Percentiles rank a stretch among this genome's conserved stretches.
Conservation (phyloP, 1,140 invertebrate genomes). For the Callitettix versicolor region DNA sequence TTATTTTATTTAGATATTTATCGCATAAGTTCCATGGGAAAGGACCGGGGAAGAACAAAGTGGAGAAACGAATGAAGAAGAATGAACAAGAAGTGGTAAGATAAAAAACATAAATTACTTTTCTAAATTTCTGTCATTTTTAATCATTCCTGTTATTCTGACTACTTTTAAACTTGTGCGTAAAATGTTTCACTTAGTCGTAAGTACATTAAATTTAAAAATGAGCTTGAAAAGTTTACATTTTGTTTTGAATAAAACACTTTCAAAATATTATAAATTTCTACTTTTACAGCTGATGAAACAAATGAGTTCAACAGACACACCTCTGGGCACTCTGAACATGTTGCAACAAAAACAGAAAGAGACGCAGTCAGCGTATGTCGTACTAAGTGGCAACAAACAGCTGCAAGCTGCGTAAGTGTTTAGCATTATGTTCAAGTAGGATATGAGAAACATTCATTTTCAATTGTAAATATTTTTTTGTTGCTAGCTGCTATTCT, state of each 20-base stretch:
- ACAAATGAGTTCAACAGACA: slow-evolving; percentile 97
- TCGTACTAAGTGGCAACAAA: slow-evolving; percentile 87
- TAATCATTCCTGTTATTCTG: no score
- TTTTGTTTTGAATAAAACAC: no score
- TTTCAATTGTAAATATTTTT: background rate
- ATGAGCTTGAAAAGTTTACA: no score
- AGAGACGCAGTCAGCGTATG: slow-evolving; percentile 87
- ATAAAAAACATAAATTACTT: slow-evolving; percentile 15
- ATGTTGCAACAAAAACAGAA: slow-evolving; percentile 94
- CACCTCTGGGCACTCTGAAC: slow-evolving; percentile 86
- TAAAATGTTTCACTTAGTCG: no score
- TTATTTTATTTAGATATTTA: slow-evolving; percentile 49
- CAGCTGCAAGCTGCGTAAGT: slow-evolving; percentile 12
- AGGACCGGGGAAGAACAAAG: slow-evolving; percentile 97
- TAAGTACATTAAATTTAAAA: no score
- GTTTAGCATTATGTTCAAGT: no score
- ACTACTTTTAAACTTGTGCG: no score
- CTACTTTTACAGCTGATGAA: slow-evolving; percentile 70
- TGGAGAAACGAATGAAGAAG: slow-evolving; percentile 94
- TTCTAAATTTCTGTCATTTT: background rate
- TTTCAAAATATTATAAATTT: background rate
- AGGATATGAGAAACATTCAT: background rate
- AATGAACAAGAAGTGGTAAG: slow-evolving; percentile 79
- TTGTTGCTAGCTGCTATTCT: background rate
- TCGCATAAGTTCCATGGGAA: slow-evolving; percentile 99